Percentiles rank a stretch among this genome's conserved stretches.
These are phyloP conservation scores for Mythimna lalbum DNA, from an alignment of 2,888 invertebrate species.

Conservation along the genomic window DNA sequence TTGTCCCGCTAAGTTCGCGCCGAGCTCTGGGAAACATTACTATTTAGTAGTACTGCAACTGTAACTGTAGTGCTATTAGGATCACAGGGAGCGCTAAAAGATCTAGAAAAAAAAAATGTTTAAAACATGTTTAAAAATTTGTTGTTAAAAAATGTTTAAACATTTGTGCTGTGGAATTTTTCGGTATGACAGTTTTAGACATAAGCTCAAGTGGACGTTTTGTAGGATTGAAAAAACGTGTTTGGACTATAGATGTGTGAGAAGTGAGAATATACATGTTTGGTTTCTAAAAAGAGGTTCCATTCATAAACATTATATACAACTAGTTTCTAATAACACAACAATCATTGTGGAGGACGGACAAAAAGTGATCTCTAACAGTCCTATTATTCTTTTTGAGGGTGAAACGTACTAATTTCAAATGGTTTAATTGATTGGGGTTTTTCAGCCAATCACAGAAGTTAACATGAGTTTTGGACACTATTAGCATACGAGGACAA, in stretches of 20 bases:
- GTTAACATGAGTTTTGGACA: slow-evolving; percentile 30
- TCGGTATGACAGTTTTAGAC: too few relatives aligned
- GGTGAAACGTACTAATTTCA: neutral
- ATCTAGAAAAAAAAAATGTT: too few relatives aligned
- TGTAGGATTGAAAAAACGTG: neutral
- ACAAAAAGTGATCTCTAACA: neutral
- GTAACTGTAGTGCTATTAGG: neutral
- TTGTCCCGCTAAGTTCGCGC: slow-evolving; percentile 95
- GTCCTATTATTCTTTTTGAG: neutral
- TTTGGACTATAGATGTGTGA: neutral
- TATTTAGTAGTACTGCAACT: neutral
- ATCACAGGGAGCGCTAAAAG: too few relatives aligned
- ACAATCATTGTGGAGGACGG: neutral
- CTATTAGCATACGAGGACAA: slow-evolving; percentile 22
- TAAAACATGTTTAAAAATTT: too few relatives aligned
- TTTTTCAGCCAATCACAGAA: slow-evolving; percentile 1
- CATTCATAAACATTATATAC: too few relatives aligned
- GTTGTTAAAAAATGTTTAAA: too few relatives aligned
- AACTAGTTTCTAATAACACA: neutral
- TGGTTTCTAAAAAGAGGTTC: neutral
- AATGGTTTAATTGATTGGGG: slow-evolving; percentile 1
- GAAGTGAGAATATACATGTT: slow-evolving; percentile 18
- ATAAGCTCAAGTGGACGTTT: neutral
- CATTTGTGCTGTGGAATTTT: too few relatives aligned
- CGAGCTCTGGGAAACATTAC: slow-evolving; percentile 91